These are phyloP conservation scores for Danaus plexippus DNA, from an alignment of 1,140 invertebrate genomes.

Conservation along the genomic window DNA sequence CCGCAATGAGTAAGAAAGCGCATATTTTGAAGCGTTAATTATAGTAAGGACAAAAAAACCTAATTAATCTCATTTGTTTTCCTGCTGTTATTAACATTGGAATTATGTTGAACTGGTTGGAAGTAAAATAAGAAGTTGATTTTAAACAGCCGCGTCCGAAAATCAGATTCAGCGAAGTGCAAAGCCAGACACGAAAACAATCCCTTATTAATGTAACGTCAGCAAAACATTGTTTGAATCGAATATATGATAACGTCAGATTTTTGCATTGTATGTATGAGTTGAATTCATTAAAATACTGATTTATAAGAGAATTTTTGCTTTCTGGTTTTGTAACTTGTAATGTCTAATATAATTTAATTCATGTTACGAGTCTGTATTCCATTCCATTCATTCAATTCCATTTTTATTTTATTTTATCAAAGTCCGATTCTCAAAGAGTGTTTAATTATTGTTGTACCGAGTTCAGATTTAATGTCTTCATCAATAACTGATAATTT, in stretches of 20 bases:
- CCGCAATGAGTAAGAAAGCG: conserved; percentile 28
- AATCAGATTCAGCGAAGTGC: conserved; percentile 63
- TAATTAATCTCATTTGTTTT: conserved; percentile 56
- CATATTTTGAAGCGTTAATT: conserved; percentile 35
- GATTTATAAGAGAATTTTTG: too few relatives aligned
- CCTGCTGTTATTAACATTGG: conserved; percentile 44
- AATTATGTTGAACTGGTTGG: conserved; percentile 56
- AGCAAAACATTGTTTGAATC: conserved; percentile 29
- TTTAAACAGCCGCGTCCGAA: conserved; percentile 39
- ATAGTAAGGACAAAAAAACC: conserved; percentile 32
- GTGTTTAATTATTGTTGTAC: conserved; percentile 40
- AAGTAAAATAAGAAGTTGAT: conserved; percentile 34
- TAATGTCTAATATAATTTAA: too few relatives aligned
- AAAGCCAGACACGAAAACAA: conserved; percentile 62
- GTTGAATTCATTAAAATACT: not conserved
- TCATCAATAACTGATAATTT: conserved; percentile 72
- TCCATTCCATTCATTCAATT: too few relatives aligned
- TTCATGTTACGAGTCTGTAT: too few relatives aligned
- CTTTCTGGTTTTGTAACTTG: too few relatives aligned
- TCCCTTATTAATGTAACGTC: conserved; percentile 53
- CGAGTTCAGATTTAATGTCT: conserved; percentile 59
- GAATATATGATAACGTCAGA: conserved; percentile 14
- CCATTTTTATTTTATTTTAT: too few relatives aligned
- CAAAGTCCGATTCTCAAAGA: too few relatives aligned
- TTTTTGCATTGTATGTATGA: conserved; percentile 13